Evolutionary conservation across 2,113 vertebrate species (phyloP), one percentile per base, ranked within the genome.

Genomic region (Physeter macrocephalus): DNA sequence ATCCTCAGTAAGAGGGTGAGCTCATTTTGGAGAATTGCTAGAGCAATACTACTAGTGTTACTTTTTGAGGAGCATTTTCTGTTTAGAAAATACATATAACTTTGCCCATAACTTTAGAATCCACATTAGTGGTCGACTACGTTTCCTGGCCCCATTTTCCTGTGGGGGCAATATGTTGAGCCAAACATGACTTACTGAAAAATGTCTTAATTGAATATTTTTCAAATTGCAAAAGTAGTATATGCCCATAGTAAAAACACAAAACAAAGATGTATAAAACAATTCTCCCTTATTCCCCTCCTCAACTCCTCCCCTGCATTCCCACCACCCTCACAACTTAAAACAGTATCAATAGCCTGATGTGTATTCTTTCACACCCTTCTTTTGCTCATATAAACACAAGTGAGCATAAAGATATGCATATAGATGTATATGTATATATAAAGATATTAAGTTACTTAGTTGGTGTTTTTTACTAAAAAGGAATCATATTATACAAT

Each of bases 1-100:
- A 77, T 67, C 71, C 72, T 95, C 52, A 52, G 41, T 75, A n/a
- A 90, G 69, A 14, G 34, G 54, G 67, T 94, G 93, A 82, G 11
- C 29, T 94, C 54, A 41, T n/a, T 91, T 71, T 74, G 46, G 66
- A 88, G 43, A 43, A 81, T 59, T n/a, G 49, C 72, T 74, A 43
- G 29, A 66, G 54, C 15, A n/a, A 49, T 83, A 66, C 27, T 46
- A 62, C 18, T 46, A 49, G 12, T 41, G 57, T 39, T 49, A 18
- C 31, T 84, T 87, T 94, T 57, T 80, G 36, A 85, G 27, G 52
- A 85, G 15, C 20, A 59, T 14, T n/a, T 80, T 82, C 39, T 83
- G 29, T 39, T 74, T 93, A 52, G 66, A 62, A 95, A 92, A 71
- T 62, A 74, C 25, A 17, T 36, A 20, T 17, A 25, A 41, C 15